phyloP scores from a whole-genome alignment of 2,888 invertebrate species.

The Amphiduros pacificus region DNA sequence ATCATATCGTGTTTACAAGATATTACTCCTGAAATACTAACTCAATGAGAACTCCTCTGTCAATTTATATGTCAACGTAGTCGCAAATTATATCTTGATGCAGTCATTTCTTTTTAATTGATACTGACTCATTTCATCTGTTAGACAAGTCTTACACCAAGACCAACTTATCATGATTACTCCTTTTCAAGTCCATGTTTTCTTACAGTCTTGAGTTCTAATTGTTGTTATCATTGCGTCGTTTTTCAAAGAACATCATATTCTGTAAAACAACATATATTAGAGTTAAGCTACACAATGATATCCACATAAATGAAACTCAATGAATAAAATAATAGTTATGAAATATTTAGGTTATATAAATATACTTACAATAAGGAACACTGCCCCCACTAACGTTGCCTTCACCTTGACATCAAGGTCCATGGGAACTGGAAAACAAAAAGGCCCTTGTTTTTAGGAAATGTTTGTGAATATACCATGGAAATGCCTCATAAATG shows the following conservation, averaged over 20 bases:
- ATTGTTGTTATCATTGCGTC: neutral
- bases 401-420: slow-evolving; percentile 18
- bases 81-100: no score
- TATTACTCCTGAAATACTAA: no score
- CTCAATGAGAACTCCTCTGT: no score
- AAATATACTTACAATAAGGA: slow-evolving; percentile 18
- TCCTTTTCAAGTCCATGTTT: neutral
- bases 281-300: neutral
- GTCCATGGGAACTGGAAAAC: slow-evolving; percentile 16
- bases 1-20: no score
- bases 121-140: no score
- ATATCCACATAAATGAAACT: neutral
- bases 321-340: neutral
- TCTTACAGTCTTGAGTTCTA: neutral
- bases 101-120: no score
- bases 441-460: neutral
- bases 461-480: neutral
- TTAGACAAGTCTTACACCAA: no score
- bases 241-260: slow-evolving; percentile 20
- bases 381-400: slow-evolving; percentile 11
- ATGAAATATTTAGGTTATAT: neutral
- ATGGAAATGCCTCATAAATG: no score
- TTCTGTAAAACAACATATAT: slow-evolving; percentile 11
- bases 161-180: no score
- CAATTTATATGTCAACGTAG: no score